Evolutionary conservation across 2,797 vertebrate genomes (phyloP).

Genomic region (Fistularia commersonii): DNA sequence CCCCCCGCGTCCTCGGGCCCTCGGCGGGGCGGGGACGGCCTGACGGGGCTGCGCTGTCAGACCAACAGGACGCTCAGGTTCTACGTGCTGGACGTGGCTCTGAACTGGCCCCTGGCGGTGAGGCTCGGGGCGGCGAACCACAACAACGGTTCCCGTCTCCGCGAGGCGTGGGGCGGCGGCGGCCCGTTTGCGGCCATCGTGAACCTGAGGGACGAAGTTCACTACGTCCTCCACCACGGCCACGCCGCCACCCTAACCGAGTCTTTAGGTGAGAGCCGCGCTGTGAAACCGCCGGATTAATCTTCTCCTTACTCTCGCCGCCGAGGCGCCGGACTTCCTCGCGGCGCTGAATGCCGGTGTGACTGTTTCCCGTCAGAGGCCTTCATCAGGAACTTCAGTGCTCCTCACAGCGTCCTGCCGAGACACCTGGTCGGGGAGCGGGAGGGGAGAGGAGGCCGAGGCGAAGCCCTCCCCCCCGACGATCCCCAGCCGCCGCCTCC

Average conservation of each 20-base stretch:
- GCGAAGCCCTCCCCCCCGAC: constrained; percentile 39
- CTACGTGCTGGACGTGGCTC: constrained; percentile 87
- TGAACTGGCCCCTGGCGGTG: constrained; percentile 88
- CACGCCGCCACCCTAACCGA: constrained; percentile 68
- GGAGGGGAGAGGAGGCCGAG: constrained; percentile 2
- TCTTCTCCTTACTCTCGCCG: too few relatives aligned
- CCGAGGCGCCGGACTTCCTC: too few relatives aligned
- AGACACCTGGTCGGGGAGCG: constrained; percentile 85
- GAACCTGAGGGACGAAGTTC: constrained; percentile 88
- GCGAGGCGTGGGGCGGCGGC: constrained; percentile 5
- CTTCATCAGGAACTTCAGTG: constrained; percentile 94
- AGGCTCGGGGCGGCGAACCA: constrained; percentile 81
- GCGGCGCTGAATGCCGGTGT: background rate
- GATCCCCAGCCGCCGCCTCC: constrained; percentile 25
- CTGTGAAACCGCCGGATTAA: too few relatives aligned
- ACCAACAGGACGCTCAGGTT: constrained; percentile 97
- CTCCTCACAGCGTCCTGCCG: constrained; percentile 85
- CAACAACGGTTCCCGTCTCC: constrained; percentile 19
- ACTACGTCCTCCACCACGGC: constrained; percentile 85
- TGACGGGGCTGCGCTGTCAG: constrained; percentile 87
- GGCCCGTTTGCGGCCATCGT: constrained; percentile 86
- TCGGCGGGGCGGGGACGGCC: constrained; percentile 41
- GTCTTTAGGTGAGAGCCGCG: constrained; percentile 81
- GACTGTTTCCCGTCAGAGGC: constrained; percentile 70
- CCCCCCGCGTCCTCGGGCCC: constrained; percentile 6